phyloP scores from a whole-genome alignment of 1,140 invertebrate genomes.

The Saccostrea cuccullata region DNA sequence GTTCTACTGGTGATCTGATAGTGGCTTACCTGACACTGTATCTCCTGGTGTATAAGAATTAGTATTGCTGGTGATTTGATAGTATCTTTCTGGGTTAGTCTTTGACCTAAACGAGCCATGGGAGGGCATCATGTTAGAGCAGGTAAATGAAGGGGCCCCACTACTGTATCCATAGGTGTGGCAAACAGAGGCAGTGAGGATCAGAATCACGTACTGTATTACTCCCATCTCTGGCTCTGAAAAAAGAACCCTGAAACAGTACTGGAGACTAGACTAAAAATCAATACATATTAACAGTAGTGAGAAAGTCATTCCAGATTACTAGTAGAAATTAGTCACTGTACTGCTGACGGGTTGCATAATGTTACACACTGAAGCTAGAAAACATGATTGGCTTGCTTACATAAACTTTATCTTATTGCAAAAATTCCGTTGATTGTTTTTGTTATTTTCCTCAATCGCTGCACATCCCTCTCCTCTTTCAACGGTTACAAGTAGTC shows the following conservation, averaged over 20 bases:
- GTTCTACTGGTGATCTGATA: not conserved
- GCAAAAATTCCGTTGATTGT: too few species aligned
- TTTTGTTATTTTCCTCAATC: too few species aligned
- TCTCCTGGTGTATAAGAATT: constrained; percentile 35
- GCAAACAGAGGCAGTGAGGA: not conserved
- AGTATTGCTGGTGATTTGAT: constrained; percentile 5
- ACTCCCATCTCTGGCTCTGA: not conserved
- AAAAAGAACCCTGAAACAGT: not conserved
- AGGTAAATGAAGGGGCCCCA: constrained; percentile 12
- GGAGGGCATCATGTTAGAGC: constrained; percentile 27
- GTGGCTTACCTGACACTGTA: constrained; percentile 22
- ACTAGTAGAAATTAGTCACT: too few species aligned
- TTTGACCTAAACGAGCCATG: not conserved
- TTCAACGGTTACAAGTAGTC: too few species aligned
- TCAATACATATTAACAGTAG: not conserved
- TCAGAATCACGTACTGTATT: not conserved
- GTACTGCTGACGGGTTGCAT: too few species aligned
- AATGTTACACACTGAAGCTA: too few species aligned
- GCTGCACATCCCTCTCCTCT: too few species aligned
- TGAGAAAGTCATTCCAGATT: too few species aligned
- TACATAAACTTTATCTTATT: too few species aligned
- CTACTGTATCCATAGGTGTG: constrained; percentile 6
- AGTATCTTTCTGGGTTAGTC: not conserved
- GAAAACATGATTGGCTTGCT: too few species aligned
- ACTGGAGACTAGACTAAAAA: not conserved